These are phyloP conservation scores for Netelia melanura DNA, from an alignment of 2,888 invertebrate species.

Conservation along the genomic window DNA sequence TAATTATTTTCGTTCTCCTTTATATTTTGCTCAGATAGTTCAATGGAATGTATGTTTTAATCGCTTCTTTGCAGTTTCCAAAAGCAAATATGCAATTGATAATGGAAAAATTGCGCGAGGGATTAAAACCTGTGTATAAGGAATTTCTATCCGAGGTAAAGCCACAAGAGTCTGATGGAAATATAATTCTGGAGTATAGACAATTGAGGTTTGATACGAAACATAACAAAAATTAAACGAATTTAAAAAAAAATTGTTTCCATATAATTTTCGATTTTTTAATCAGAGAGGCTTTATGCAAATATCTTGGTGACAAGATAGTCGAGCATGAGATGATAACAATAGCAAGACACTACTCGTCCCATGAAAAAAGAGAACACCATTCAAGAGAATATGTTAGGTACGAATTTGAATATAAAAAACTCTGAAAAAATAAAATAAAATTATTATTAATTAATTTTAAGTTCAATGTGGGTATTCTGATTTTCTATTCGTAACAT, in stretches of 20 bases:
- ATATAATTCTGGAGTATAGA: constrained; percentile 82
- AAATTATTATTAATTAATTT: neutral
- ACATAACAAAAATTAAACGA: constrained; percentile 29
- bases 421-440: constrained; percentile 6
- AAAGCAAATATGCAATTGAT: constrained; percentile 90
- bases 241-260: constrained; percentile 69
- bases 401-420: constrained; percentile 69
- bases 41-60: constrained; percentile 10
- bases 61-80: constrained; percentile 87
- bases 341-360: constrained; percentile 90
- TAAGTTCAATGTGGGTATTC: neutral
- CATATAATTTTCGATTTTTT: constrained; percentile 74
- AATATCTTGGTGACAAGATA: constrained; percentile 89
- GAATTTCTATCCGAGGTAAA: constrained; percentile 91
- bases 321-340: constrained; percentile 94
- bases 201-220: constrained; percentile 82
- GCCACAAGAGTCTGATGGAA: constrained; percentile 78
- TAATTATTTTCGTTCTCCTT: constrained; percentile 23
- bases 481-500: too few relatives aligned
- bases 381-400: constrained; percentile 80
- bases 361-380: constrained; percentile 85
- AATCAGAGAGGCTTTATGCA: constrained; percentile 88
- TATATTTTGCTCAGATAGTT: neutral
- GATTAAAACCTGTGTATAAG: constrained; percentile 90
- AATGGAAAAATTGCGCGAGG: constrained; percentile 90